Percentiles rank a stretch among this genome's conserved stretches.
Evolutionary conservation across 2,797 vertebrate species (phyloP).

Genomic region (Lacerta agilis): DNA sequence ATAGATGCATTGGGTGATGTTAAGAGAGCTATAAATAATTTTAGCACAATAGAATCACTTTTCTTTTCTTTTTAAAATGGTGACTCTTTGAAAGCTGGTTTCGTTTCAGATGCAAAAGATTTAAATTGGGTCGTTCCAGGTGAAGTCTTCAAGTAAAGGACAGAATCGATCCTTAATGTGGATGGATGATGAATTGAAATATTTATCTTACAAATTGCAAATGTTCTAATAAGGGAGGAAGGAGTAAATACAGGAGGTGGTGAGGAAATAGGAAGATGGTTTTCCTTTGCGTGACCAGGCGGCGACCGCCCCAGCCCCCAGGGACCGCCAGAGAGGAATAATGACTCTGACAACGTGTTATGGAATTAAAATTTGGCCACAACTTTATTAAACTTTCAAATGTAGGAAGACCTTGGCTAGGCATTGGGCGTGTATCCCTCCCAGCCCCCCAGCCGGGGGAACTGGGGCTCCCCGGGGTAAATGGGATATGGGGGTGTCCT

Average conservation of each 20-base stretch:
- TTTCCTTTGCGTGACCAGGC: no score
- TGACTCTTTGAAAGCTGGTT: background rate
- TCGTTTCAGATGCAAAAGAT: background rate
- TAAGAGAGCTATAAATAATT: slow-evolving; percentile 13
- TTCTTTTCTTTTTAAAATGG: background rate
- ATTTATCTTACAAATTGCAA: slow-evolving; percentile 18
- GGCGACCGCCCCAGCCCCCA: no score
- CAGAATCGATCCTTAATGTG: background rate
- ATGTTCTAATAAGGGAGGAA: background rate
- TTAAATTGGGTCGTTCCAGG: background rate
- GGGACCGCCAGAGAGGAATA: no score
- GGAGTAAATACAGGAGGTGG: background rate
- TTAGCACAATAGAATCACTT: background rate
- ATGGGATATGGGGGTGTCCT: no score
- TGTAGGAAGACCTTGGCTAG: no score
- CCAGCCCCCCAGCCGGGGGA: no score
- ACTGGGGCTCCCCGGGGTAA: no score
- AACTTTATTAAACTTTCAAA: no score
- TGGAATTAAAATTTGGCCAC: no score
- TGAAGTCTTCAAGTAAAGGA: background rate
- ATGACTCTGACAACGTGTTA: no score
- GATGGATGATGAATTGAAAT: background rate
- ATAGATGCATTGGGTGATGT: background rate
- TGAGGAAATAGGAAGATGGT: no score
- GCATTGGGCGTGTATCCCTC: no score